phyloP scores from a whole-genome alignment of 2,888 invertebrate species.

The Xylota segnis region DNA sequence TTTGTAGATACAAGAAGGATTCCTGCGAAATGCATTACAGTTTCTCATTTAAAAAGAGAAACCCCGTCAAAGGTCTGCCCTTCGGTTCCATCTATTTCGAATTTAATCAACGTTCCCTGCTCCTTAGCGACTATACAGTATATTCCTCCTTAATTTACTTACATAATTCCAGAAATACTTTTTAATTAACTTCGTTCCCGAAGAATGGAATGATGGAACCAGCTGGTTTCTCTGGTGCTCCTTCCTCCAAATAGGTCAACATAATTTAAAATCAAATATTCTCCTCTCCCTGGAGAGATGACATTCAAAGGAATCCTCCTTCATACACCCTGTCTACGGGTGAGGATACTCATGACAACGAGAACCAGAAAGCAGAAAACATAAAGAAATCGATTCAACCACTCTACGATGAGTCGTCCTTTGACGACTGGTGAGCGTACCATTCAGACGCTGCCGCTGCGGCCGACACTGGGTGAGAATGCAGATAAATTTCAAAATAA shows the following conservation, averaged over 20 bases:
- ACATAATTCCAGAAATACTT: not conserved
- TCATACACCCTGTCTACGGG: not conserved
- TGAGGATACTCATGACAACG: not conserved
- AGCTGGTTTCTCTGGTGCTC: not conserved
- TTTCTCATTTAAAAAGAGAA: not conserved
- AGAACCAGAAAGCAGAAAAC: not conserved
- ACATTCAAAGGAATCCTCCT: not conserved
- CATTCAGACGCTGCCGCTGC: no score
- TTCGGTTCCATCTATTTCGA: not conserved
- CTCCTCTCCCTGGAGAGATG: not conserved
- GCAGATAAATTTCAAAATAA: slow-evolving; percentile 20
- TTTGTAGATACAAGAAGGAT: no score
- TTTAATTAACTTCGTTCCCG: not conserved
- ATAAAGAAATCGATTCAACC: slow-evolving; percentile 3
- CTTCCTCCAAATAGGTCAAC: not conserved
- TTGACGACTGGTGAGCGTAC: not conserved
- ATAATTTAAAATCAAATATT: slow-evolving; percentile 20
- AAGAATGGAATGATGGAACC: not conserved
- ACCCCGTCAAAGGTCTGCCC: not conserved
- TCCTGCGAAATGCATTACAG: no score
- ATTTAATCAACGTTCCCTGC: not conserved
- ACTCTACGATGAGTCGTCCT: not conserved
- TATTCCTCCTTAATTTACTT: not conserved
- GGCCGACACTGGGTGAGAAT: not conserved
- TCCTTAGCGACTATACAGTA: not conserved